phyloP scores from a whole-genome alignment of 1,140 invertebrate genomes.

The Vollenhovia emeryi region DNA sequence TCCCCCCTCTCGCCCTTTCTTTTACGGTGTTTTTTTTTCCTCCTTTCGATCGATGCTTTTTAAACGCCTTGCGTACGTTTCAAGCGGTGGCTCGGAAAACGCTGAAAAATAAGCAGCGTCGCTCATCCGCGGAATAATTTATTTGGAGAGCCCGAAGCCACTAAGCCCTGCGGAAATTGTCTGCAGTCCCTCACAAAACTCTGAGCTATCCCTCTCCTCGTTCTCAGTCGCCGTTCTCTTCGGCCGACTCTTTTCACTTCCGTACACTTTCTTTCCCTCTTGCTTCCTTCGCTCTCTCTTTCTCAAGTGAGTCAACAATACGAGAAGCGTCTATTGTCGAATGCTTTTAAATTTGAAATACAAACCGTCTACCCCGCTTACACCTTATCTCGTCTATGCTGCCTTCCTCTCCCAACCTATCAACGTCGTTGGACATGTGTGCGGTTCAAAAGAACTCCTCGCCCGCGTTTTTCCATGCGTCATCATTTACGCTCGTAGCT shows the following conservation, averaged over 20 bases:
- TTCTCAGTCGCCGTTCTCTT: slow-evolving; percentile 52
- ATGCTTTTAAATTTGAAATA: slow-evolving; percentile 86
- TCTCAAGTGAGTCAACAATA: slow-evolving; percentile 80
- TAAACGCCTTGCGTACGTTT: slow-evolving; percentile 60
- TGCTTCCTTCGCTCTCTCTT: slow-evolving; percentile 31
- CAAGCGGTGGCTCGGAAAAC: slow-evolving; percentile 61
- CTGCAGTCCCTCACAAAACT: slow-evolving; percentile 76
- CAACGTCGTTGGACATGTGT: slow-evolving; percentile 65
- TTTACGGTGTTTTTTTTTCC: neutral
- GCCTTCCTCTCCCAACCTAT: slow-evolving; percentile 45
- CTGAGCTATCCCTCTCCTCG: slow-evolving; percentile 56
- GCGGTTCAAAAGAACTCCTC: slow-evolving; percentile 54
- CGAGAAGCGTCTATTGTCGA: slow-evolving; percentile 82
- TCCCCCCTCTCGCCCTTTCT: neutral
- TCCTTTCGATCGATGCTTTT: slow-evolving; percentile 59
- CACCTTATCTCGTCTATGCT: neutral
- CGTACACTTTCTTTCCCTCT: slow-evolving; percentile 29
- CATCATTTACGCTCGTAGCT: too few species aligned
- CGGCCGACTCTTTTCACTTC: slow-evolving; percentile 36
- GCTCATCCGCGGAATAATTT: slow-evolving; percentile 76
- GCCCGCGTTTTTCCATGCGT: slow-evolving; percentile 57
- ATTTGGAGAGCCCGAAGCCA: slow-evolving; percentile 75
- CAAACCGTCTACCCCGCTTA: slow-evolving; percentile 80
- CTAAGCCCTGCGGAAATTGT: slow-evolving; percentile 76
- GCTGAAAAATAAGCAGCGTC: slow-evolving; percentile 75